Conservation (phyloP, 2,797 vertebrate species). For the Melanotaenia parkinsoni region DNA sequence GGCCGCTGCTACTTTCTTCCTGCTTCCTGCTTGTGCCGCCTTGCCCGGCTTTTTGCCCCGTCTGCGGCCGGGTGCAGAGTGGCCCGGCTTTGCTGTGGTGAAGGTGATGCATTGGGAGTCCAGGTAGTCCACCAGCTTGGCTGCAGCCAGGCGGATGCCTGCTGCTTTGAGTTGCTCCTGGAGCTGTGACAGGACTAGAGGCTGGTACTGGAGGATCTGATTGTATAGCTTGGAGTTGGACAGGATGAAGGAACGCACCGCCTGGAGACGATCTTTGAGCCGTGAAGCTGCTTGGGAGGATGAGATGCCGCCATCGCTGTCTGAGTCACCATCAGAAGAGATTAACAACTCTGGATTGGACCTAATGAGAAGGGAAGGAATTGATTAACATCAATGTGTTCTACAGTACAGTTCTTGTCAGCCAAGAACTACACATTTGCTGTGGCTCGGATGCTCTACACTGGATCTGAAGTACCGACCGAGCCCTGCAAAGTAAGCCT, state of each 20-base stretch:
- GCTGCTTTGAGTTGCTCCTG: constrained; percentile 85
- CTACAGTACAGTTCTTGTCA: neutral
- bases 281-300: constrained; percentile 83
- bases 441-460: neutral
- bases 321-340: constrained; percentile 78
- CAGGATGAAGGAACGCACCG: constrained; percentile 85
- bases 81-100: constrained; percentile 87
- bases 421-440: too few species aligned
- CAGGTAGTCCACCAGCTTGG: constrained; percentile 90
- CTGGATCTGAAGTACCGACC: neutral
- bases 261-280: constrained; percentile 79
- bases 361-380: constrained; percentile 49
- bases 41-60: constrained; percentile 50
- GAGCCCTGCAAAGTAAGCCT: neutral
- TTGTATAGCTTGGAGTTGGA: constrained; percentile 82
- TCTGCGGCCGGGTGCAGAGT: constrained; percentile 38
- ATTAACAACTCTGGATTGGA: constrained; percentile 81
- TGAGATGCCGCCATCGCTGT: constrained; percentile 79
- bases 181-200: constrained; percentile 88
- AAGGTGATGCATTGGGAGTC: constrained; percentile 94
- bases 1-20: constrained; percentile 19
- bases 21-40: constrained; percentile 1
- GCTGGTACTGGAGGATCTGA: constrained; percentile 90
- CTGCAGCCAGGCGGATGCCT: constrained; percentile 86
- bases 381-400: neutral